Evolutionary conservation across 2,797 vertebrate species (phyloP).

Genomic region (Coranthus polyacanthus): DNA sequence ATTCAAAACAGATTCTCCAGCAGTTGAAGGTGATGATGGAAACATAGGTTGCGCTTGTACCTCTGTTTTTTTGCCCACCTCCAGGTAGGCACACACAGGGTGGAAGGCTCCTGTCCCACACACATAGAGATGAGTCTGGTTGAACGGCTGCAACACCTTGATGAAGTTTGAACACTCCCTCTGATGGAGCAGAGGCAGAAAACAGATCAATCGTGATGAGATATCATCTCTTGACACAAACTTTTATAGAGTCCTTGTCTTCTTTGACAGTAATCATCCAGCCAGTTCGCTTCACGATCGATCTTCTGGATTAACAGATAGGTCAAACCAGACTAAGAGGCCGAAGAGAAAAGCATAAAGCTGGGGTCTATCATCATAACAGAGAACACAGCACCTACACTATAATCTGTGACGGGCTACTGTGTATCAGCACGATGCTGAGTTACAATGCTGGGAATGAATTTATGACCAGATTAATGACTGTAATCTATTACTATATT

Average conservation of each 20-base stretch:
- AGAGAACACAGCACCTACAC: conserved; percentile 22
- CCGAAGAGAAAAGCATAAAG: conserved; percentile 38
- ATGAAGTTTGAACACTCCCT: conserved; percentile 97
- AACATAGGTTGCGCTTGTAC: conserved; percentile 79
- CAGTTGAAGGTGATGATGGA: not conserved
- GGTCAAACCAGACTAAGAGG: conserved; percentile 6
- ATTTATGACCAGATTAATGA: conserved; percentile 23
- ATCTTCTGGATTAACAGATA: conserved; percentile 24
- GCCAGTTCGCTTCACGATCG: too few relatives aligned
- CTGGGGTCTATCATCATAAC: conserved; percentile 18
- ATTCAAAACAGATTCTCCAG: not conserved
- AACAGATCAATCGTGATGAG: conserved; percentile 10
- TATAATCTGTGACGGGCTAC: conserved; percentile 26
- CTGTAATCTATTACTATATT: conserved; percentile 34
- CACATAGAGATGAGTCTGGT: conserved; percentile 95
- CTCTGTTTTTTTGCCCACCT: conserved; percentile 95
- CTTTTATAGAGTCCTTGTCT: too few relatives aligned
- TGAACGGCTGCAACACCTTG: conserved; percentile 94
- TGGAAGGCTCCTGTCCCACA: conserved; percentile 98
- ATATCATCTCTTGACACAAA: not conserved
- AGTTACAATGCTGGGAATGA: conserved; percentile 39
- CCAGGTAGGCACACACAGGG: conserved; percentile 95
- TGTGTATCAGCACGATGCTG: conserved; percentile 12
- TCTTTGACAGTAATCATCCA: too few relatives aligned
- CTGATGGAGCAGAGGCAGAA: conserved; percentile 77